phyloP scores from a whole-genome alignment of 2,888 invertebrate species.

The Caenorhabditis zanzibari region DNA sequence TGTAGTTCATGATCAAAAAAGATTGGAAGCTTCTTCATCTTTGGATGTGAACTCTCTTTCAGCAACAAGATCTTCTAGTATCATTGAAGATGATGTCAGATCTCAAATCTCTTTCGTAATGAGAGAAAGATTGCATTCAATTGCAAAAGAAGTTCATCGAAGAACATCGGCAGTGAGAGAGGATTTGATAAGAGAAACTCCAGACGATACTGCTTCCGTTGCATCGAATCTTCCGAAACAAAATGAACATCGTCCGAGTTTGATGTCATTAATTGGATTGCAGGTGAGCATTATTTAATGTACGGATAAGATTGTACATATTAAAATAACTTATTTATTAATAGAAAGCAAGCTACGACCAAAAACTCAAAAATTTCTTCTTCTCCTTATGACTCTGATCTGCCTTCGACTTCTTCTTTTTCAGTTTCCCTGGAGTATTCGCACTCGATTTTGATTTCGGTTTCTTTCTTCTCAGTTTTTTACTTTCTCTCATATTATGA shows the following conservation, averaged over 20 bases:
- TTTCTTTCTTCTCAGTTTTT: not conserved
- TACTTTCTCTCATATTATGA: not conserved
- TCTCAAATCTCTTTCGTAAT: slow-evolving; percentile 78
- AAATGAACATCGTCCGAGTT: slow-evolving; percentile 73
- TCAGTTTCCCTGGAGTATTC: not conserved
- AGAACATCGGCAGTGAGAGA: slow-evolving; percentile 78
- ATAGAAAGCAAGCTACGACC: slow-evolving; percentile 1
- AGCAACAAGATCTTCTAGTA: slow-evolving; percentile 36
- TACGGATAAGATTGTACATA: not conserved
- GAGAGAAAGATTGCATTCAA: slow-evolving; percentile 77
- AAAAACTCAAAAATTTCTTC: not conserved
- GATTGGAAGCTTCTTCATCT: slow-evolving; percentile 19
- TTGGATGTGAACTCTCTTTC: slow-evolving; percentile 18
- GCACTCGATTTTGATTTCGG: slow-evolving; percentile 1
- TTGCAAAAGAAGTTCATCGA: slow-evolving; percentile 76
- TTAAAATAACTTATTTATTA: slow-evolving; percentile 4
- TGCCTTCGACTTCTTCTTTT: not conserved
- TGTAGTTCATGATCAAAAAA: not conserved
- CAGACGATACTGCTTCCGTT: slow-evolving; percentile 72
- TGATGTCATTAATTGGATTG: slow-evolving; percentile 81
- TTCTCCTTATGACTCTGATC: not conserved
- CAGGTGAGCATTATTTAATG: slow-evolving; percentile 48
- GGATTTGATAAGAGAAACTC: slow-evolving; percentile 73
- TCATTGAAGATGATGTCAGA: slow-evolving; percentile 63
- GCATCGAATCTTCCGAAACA: slow-evolving; percentile 57